Conservation (phyloP, 1,140 invertebrate species). For the Zaprionus nigranus region DNA sequence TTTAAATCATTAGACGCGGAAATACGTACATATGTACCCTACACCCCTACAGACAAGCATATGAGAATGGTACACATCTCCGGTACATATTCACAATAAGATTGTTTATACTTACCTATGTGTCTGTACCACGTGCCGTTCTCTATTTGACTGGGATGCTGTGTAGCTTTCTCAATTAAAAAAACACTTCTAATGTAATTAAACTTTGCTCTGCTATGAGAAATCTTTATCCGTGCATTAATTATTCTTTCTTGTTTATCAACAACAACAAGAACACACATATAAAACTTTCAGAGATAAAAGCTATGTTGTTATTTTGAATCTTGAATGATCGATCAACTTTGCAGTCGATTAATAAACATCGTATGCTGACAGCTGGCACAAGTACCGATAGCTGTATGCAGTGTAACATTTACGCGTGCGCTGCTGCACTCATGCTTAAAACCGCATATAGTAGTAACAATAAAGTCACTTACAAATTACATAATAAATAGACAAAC, state of each 20-base stretch:
- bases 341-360: background rate
- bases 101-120: background rate
- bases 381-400: background rate
- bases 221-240: background rate
- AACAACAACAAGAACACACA: background rate
- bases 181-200: background rate
- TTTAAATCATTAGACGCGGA: slow-evolving; percentile 28
- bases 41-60: background rate
- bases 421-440: background rate
- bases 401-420: background rate
- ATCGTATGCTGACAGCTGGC: background rate
- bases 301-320: background rate
- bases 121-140: background rate
- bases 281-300: background rate
- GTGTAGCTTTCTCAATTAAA: background rate
- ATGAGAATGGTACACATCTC: background rate
- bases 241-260: background rate
- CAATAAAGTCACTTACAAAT: too few species aligned
- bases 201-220: background rate
- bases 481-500: too few species aligned
- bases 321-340: background rate
- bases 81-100: background rate
- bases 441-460: too few species aligned
- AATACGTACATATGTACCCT: background rate
- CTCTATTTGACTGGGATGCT: background rate